Percentiles rank a stretch among this genome's conserved stretches.
phyloP scores from a whole-genome alignment of 2,888 invertebrate genomes.

The Chloroclystis v-ata region DNA sequence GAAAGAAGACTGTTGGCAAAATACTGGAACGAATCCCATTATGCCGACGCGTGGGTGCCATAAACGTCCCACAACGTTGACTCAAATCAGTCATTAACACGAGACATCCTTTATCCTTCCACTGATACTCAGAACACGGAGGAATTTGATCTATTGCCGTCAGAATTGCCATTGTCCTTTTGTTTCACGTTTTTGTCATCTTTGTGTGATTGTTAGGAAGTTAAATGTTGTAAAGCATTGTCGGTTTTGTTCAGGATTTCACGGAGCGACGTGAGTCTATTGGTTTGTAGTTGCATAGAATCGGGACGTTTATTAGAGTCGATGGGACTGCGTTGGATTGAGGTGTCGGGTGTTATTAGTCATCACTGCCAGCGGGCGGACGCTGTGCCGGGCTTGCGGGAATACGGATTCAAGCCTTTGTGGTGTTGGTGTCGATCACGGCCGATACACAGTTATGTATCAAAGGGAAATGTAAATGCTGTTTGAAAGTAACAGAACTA shows the following conservation, averaged over 20 bases:
- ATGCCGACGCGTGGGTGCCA: constrained; percentile 74
- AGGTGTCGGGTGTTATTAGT: constrained; percentile 56
- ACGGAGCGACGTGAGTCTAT: constrained; percentile 53
- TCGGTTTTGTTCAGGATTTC: constrained; percentile 60
- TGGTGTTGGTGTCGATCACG: constrained; percentile 16
- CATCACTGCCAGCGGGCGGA: constrained; percentile 37
- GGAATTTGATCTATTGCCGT: constrained; percentile 48
- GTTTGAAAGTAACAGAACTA: neutral
- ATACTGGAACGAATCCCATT: constrained; percentile 73
- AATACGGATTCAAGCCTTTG: constrained; percentile 15
- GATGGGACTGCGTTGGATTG: constrained; percentile 56
- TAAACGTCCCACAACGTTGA: constrained; percentile 70
- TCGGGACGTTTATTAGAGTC: constrained; percentile 67
- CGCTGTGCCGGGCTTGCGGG: constrained; percentile 25
- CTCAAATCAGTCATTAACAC: constrained; percentile 59
- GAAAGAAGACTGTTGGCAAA: constrained; percentile 69
- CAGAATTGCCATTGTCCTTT: constrained; percentile 49
- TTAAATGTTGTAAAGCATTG: constrained; percentile 72
- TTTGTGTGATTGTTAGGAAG: constrained; percentile 73
- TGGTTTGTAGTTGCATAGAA: constrained; percentile 57
- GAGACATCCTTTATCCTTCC: constrained; percentile 54
- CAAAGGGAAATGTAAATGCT: neutral
- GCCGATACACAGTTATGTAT: constrained; percentile 3
- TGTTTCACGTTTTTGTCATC: constrained; percentile 62
- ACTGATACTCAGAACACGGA: constrained; percentile 55